Percentiles rank a stretch among this genome's conserved stretches.
These are phyloP conservation scores for Scopus umbretta DNA, from an alignment of 2,113 vertebrate species.

Conservation along the genomic window DNA sequence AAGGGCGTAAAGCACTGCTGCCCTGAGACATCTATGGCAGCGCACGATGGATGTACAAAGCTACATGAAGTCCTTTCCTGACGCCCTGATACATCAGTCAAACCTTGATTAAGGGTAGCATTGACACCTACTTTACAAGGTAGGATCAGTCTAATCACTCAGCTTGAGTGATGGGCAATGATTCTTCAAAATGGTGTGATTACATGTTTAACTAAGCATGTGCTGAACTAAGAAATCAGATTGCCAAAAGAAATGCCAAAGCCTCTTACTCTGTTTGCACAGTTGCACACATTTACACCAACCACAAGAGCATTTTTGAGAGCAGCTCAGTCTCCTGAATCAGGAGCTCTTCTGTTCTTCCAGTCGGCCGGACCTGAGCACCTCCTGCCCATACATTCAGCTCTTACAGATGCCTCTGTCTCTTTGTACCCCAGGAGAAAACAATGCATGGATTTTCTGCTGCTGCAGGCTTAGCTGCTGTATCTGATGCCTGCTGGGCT, in stretches of 20 bases:
- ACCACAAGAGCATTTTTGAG: neutral
- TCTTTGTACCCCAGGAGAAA: neutral
- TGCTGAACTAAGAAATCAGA: neutral
- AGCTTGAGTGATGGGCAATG: neutral
- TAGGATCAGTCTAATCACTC: neutral
- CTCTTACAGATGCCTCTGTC: neutral
- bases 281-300: neutral
- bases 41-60: fast-evolving
- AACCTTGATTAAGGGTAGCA: neutral
- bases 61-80: neutral
- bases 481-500: neutral
- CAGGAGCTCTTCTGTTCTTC: neutral
- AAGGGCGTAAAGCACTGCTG: neutral
- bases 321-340: neutral
- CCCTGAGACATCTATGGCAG: neutral
- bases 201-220: neutral
- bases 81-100: neutral
- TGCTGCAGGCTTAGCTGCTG: neutral
- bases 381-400: neutral
- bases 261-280: neutral
- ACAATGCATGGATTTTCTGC: neutral
- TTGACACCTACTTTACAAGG: neutral
- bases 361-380: neutral
- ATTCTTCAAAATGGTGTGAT: constrained; percentile 14
- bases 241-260: neutral